Conservation (phyloP, 2,888 invertebrate genomes). For the Chesias legatella region DNA sequence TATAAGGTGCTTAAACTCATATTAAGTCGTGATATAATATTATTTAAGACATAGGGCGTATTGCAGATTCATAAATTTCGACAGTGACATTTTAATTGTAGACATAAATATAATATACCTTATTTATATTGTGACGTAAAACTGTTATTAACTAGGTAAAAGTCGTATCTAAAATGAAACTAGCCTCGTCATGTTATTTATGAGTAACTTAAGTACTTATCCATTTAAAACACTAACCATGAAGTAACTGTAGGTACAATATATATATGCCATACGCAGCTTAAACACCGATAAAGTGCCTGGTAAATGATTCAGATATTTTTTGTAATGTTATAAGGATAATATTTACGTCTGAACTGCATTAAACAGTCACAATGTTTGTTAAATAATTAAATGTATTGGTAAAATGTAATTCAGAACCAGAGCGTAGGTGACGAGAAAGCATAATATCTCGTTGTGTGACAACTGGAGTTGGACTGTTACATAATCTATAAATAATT, state of each 20-base stretch:
- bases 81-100: slow-evolving; percentile 8
- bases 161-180: too few species aligned
- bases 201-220: too few species aligned
- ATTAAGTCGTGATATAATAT: slow-evolving; percentile 68
- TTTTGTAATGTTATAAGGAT: slow-evolving; percentile 14
- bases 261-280: slow-evolving; percentile 20
- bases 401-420: background rate
- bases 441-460: slow-evolving; percentile 29
- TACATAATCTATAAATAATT: slow-evolving; percentile 29
- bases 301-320: slow-evolving; percentile 11
- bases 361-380: background rate
- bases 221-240: too few species aligned
- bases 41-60: slow-evolving; percentile 40
- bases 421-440: too few species aligned
- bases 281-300: slow-evolving; percentile 20
- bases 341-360: slow-evolving; percentile 9
- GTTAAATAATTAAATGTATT: slow-evolving; percentile 17
- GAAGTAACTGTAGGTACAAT: too few species aligned
- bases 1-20: slow-evolving; percentile 74
- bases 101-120: background rate
- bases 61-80: slow-evolving; percentile 11
- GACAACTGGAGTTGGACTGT: slow-evolving; percentile 60
- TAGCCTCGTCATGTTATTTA: too few species aligned
- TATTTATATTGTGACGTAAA: background rate
- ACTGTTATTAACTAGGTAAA: too few species aligned